phyloP scores from a whole-genome alignment of 2,113 vertebrate genomes.

The Mionectes macconnelli region DNA sequence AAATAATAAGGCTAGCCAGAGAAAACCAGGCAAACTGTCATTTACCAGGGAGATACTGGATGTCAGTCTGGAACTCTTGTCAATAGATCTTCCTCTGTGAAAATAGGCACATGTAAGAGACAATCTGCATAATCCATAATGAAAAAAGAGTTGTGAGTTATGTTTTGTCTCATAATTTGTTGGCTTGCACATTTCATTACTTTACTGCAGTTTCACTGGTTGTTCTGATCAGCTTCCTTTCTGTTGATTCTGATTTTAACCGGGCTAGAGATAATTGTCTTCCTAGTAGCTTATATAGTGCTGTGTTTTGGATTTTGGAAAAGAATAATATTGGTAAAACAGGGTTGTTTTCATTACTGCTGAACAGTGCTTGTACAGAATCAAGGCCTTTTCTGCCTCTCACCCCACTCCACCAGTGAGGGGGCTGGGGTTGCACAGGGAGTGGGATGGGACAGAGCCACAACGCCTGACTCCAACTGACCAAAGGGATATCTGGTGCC shows the following conservation, averaged over 20 bases:
- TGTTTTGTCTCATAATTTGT: background rate
- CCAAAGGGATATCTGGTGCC: background rate
- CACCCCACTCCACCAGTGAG: background rate
- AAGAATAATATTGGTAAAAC: background rate
- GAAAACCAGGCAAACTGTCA: background rate
- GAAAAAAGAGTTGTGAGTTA: background rate
- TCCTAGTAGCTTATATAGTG: background rate
- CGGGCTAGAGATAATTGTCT: background rate
- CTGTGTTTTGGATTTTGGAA: background rate
- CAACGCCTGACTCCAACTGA: background rate
- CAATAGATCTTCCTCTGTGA: background rate
- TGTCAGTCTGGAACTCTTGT: background rate
- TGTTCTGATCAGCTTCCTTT: background rate
- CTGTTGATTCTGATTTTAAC: background rate
- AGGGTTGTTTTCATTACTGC: background rate
- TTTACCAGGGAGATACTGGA: background rate
- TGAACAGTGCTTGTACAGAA: background rate
- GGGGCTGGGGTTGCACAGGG: background rate
- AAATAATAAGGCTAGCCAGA: background rate
- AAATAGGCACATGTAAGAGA: background rate
- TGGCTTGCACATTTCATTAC: background rate
- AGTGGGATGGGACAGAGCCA: background rate
- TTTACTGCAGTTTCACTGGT: background rate
- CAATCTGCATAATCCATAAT: constrained; percentile 1
- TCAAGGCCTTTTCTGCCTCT: background rate